Evolutionary conservation across 2,797 vertebrate genomes (phyloP).

Genomic region (Poeciliopsis infans): DNA sequence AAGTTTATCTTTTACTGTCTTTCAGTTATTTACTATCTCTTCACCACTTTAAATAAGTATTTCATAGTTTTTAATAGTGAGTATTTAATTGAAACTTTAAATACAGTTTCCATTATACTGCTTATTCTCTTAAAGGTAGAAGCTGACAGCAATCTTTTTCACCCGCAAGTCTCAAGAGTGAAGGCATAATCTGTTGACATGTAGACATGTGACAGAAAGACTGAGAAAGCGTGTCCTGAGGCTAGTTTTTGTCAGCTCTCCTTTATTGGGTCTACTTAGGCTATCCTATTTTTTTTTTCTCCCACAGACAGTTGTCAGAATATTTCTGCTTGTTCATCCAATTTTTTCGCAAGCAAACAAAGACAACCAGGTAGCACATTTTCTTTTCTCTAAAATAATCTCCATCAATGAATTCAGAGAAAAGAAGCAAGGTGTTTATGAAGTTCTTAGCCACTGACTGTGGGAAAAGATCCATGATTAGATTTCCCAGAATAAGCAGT

Average conservation of each 20-base stretch:
- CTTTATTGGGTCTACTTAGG: conserved; percentile 73
- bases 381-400: conserved; percentile 23
- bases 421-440: conserved; percentile 50
- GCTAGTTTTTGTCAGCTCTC: conserved; percentile 76
- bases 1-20: not conserved
- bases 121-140: conserved; percentile 50
- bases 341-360: conserved; percentile 54
- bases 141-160: conserved; percentile 60
- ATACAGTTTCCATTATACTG: conserved; percentile 45
- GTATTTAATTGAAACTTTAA: conserved; percentile 2
- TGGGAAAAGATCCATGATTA: conserved; percentile 61
- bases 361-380: conserved; percentile 70
- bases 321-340: conserved; percentile 56
- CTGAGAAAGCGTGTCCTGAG: conserved; percentile 72
- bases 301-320: conserved; percentile 70
- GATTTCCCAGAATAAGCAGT: conserved; percentile 67
- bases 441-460: conserved; percentile 48
- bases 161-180: conserved; percentile 55
- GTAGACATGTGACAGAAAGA: conserved; percentile 78
- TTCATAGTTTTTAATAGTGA: too few species aligned
- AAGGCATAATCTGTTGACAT: conserved; percentile 71
- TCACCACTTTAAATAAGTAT: conserved; percentile 17
- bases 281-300: conserved; percentile 41
- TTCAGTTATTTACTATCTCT: conserved; percentile 2
- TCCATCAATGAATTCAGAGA: conserved; percentile 22